phyloP scores from a whole-genome alignment of 2,113 vertebrate species.

The Phaethornis superciliosus region DNA sequence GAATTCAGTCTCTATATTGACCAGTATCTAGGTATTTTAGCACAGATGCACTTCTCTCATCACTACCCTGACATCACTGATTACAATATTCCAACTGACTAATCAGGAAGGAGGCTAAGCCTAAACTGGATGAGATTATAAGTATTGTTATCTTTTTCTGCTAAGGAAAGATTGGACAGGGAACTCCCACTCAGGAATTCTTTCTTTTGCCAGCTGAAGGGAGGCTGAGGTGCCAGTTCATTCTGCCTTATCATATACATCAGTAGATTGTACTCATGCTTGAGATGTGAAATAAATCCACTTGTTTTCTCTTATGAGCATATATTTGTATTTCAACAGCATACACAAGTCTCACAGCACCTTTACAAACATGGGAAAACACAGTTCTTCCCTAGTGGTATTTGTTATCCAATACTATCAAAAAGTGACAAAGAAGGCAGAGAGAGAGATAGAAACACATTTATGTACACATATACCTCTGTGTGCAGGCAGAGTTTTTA shows the following conservation, averaged over 20 bases:
- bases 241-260: neutral
- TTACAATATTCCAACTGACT: slow-evolving; percentile 37
- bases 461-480: rapidly evolving
- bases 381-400: neutral
- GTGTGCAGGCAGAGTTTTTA: neutral
- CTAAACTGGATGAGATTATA: slow-evolving; percentile 41
- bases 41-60: neutral
- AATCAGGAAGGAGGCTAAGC: slow-evolving; percentile 49
- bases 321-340: neutral
- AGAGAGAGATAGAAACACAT: neutral
- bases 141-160: slow-evolving; percentile 32
- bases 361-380: neutral
- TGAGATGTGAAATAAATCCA: neutral
- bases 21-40: neutral
- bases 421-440: neutral
- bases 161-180: slow-evolving; percentile 3
- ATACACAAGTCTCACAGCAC: neutral
- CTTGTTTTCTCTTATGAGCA: neutral
- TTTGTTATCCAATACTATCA: neutral
- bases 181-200: slow-evolving; percentile 36
- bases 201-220: neutral
- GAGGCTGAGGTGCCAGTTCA: neutral
- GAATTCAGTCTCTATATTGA: neutral
- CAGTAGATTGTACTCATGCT: neutral
- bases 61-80: neutral